Evolutionary conservation across 2,797 vertebrate species (phyloP).

Genomic region (Halcyon leucocephala): DNA sequence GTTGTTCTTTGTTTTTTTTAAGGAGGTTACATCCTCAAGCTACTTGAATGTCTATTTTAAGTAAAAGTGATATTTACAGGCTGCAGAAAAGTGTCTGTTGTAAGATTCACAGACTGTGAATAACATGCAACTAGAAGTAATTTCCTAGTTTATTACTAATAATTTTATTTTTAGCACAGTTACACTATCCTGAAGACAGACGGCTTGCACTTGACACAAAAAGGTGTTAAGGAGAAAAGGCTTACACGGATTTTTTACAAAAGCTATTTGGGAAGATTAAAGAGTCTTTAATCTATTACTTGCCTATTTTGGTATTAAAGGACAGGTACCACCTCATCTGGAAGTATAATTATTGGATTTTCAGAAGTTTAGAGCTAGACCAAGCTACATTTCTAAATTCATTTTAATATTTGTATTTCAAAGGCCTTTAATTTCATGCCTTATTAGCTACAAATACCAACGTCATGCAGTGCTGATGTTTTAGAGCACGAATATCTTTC

Average conservation of each 20-base stretch:
- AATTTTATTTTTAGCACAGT: slow-evolving; percentile 37
- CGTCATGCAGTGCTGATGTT: neutral
- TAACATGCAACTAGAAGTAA: neutral
- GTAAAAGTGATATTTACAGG: neutral
- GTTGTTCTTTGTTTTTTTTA: neutral
- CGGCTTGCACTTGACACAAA: neutral
- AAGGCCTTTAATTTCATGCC: neutral
- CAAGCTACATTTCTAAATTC: neutral
- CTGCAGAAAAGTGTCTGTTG: neutral
- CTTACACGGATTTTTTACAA: neutral
- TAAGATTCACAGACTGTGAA: neutral
- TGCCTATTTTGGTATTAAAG: slow-evolving; percentile 32
- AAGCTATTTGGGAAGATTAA: slow-evolving; percentile 26
- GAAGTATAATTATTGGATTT: slow-evolving; percentile 9
- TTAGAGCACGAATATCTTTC: neutral
- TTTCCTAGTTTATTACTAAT: slow-evolving; percentile 35
- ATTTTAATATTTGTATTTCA: slow-evolving; percentile 14
- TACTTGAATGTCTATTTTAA: neutral
- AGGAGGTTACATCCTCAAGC: neutral
- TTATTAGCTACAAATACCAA: neutral
- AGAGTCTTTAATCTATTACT: neutral
- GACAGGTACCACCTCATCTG: neutral
- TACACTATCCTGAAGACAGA: neutral
- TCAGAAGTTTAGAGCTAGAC: neutral
- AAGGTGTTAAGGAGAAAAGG: neutral